Base-by-base conservation (phyloP, 1,140 invertebrate species). In the Philopotamus ludificatus region DNA sequence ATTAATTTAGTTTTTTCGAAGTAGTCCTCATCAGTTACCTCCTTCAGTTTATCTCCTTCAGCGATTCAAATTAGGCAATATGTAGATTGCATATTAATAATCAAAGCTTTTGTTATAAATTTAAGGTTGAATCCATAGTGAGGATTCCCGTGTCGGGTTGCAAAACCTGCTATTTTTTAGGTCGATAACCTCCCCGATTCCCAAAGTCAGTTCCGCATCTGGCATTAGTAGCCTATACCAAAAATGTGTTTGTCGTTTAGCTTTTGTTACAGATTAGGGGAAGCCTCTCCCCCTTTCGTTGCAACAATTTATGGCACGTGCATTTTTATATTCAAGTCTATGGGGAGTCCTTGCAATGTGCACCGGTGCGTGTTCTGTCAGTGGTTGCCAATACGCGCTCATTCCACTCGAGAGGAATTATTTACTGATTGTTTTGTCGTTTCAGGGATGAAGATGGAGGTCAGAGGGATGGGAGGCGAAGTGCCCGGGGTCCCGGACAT, bases 401-500 rank as follows among this genome's bases (percentile, higher is more conserved):
- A 7, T 34, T 34, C 28, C 28, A 34, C 12, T 7, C 28, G 12
- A 34, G 4, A 7, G 28, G 12, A 34, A 34, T 42, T 20, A 51
- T 51, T 51, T 51, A 51, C 9, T n/a, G 10, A 50, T 54, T 23
- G 55, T 61, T 65, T 65, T 53, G 67, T 71, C 55, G 45, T 77
- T 77, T 1, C 75, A 79, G 79, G 50, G 71, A 73, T 59, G 49
- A 70, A 78, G 74, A 77, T 77, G 68, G 75, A 73, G 58, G 77
- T 77, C 62, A 54, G 51, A 28, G 45, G 51, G n/a, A 39, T 77
- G 86, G 84, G 82, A 42, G 79, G 81, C 72, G 83, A 82, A 26
- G 85, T 85, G 66, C 77, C 80, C 71, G 89, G 90, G 53, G 87
- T 91, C 70, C 85, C 88, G 69, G 94, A 98, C 81, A 95, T 98